phyloP scores from a whole-genome alignment of 2,797 vertebrate species.

The Cossypha heuglini region DNA sequence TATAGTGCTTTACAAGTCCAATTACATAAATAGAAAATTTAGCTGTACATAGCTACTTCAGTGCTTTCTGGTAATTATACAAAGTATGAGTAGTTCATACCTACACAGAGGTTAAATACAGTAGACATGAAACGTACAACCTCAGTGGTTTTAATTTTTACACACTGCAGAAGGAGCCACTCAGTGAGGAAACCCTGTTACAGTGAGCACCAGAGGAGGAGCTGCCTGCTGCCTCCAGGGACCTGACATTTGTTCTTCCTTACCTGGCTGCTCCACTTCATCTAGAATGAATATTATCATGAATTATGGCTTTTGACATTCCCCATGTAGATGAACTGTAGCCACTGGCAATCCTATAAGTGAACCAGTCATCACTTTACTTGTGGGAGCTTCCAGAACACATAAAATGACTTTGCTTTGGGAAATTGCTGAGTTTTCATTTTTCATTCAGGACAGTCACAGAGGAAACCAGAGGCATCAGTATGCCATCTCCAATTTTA shows the following conservation, averaged over 20 bases:
- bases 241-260: not conserved
- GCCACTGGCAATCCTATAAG: not conserved
- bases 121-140: not conserved
- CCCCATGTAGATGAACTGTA: not conserved
- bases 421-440: not conserved
- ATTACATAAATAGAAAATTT: not conserved
- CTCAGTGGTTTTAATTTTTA: not conserved
- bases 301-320: not conserved
- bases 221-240: not conserved
- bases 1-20: not conserved
- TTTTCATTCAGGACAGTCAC: not conserved
- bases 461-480: not conserved
- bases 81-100: not conserved
- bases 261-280: not conserved
- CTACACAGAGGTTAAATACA: not conserved
- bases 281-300: not conserved
- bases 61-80: not conserved
- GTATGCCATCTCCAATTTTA: not conserved
- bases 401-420: not conserved
- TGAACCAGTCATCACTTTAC: not conserved
- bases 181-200: not conserved
- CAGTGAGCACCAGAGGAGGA: not conserved
- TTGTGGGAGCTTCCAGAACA: not conserved
- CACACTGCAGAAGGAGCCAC: fast-evolving
- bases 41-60: not conserved